Evolutionary conservation across 2,113 vertebrate species (phyloP).

Genomic region (Xiphias gladius): DNA sequence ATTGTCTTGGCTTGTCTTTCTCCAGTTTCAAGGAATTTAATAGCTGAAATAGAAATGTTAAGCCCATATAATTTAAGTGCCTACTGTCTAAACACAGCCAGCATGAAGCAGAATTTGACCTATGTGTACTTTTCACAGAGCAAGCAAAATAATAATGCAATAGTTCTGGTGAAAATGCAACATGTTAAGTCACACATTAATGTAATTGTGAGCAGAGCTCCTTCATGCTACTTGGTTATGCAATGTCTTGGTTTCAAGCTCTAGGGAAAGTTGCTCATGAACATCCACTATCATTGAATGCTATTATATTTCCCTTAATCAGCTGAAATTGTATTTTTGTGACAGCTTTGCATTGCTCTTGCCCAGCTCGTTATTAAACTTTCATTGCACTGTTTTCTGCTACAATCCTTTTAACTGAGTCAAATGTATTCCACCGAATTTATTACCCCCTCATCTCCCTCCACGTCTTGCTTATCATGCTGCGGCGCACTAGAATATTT

Average conservation of each 20-base stretch:
- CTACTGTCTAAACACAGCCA: background rate
- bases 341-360: conserved; percentile 45
- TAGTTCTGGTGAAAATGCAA: background rate
- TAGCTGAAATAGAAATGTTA: background rate
- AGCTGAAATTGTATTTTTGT: conserved; percentile 50
- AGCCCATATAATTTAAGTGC: background rate
- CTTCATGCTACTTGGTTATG: conserved; percentile 24
- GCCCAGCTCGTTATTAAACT: conserved; percentile 59
- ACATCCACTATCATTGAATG: background rate
- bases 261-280: conserved; percentile 15
- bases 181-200: conserved; percentile 7
- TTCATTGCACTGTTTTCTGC: conserved; percentile 59
- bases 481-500: conserved; percentile 14
- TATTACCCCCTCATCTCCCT: conserved; percentile 14
- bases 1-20: conserved; percentile 20
- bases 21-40: conserved; percentile 15
- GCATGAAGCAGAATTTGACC: background rate
- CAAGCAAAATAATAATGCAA: background rate
- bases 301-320: conserved; percentile 42
- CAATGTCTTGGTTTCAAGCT: conserved; percentile 21
- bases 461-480: conserved; percentile 39
- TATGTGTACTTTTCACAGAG: background rate
- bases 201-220: background rate
- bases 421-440: conserved; percentile 62
- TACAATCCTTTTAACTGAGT: conserved; percentile 49